Evolutionary conservation across 2,113 vertebrate genomes (phyloP).

Genomic region (human (Homo sapiens)): DNA sequence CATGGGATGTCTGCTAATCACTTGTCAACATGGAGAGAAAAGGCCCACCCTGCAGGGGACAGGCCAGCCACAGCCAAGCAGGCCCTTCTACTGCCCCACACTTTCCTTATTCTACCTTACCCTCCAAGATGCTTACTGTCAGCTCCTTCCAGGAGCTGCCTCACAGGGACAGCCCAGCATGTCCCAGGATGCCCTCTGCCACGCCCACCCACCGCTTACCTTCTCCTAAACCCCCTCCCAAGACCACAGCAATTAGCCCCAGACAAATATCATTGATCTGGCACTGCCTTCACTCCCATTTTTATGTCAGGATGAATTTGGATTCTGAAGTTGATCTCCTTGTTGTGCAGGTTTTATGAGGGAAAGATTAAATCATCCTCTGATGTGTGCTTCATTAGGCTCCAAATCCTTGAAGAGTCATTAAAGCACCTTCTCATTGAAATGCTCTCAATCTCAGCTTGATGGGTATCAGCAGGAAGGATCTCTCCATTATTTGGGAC

Average conservation of each 20-base stretch:
- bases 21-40: not conserved
- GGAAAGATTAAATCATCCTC: slow-evolving; percentile 83
- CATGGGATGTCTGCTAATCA: not conserved
- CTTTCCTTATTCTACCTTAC: not conserved
- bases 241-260: slow-evolving; percentile 61
- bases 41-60: not conserved
- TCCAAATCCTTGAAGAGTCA: slow-evolving; percentile 83
- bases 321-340: slow-evolving; percentile 82
- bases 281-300: slow-evolving; percentile 64
- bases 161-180: not conserved
- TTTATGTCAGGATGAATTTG: slow-evolving; percentile 83
- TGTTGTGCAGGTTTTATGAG: slow-evolving; percentile 83
- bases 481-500: slow-evolving; percentile 80
- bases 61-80: not conserved
- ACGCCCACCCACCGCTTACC: not conserved
- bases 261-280: slow-evolving; percentile 75
- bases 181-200: not conserved
- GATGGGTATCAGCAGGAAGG: slow-evolving; percentile 77
- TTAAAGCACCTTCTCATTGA: slow-evolving; percentile 79
- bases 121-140: not conserved
- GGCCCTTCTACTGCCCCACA: too few relatives aligned
- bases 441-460: slow-evolving; percentile 79
- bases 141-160: not conserved
- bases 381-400: slow-evolving; percentile 82
- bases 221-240: not conserved